phyloP scores from a whole-genome alignment of 2,797 vertebrate species.

The Anguilla obscura region DNA sequence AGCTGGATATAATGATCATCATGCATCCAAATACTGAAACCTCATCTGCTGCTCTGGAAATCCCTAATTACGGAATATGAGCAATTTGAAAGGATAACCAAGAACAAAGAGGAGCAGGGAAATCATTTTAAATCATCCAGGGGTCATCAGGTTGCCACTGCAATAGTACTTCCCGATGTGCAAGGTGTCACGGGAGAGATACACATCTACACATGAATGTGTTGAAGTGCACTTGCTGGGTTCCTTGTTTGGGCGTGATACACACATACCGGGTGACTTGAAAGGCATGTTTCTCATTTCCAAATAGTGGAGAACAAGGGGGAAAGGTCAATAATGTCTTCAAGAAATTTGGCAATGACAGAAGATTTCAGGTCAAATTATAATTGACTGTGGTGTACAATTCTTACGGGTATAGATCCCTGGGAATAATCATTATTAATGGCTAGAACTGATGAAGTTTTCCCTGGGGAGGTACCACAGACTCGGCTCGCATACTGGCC shows the following conservation, averaged over 20 bases:
- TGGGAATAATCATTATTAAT: background rate
- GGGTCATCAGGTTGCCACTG: background rate
- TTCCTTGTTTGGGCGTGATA: background rate
- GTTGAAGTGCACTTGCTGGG: background rate
- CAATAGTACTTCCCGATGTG: background rate
- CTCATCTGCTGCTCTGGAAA: background rate
- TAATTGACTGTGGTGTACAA: background rate
- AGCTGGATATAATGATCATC: background rate
- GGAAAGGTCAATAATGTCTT: background rate
- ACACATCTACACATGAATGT: background rate
- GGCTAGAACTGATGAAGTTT: background rate
- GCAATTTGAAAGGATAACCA: background rate
- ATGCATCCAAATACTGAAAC: background rate
- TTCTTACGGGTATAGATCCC: background rate
- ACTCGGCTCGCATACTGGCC: background rate
- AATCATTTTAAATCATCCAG: background rate
- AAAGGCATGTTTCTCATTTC: background rate
- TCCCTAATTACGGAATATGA: constrained; percentile 1
- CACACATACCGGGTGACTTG: background rate
- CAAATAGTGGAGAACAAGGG: background rate
- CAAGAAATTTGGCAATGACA: background rate
- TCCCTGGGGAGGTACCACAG: background rate
- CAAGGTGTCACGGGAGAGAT: background rate
- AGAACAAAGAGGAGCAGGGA: background rate
- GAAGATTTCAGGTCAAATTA: background rate